phyloP scores from a whole-genome alignment of 2,797 vertebrate species.

The Paguma larvata region DNA sequence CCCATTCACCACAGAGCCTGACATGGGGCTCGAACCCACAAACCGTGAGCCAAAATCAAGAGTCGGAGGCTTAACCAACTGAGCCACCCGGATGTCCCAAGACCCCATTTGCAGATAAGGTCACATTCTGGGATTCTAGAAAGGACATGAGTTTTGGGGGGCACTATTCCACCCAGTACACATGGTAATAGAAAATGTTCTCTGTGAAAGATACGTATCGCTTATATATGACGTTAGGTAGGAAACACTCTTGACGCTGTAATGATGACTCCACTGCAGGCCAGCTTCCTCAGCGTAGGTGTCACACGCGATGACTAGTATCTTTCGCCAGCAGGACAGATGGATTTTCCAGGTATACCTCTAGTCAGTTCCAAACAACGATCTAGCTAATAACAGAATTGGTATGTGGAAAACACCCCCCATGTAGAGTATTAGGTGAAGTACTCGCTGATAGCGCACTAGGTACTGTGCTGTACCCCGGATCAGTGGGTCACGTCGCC shows the following conservation, averaged over 20 bases:
- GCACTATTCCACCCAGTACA: not conserved
- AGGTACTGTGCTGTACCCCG: not conserved
- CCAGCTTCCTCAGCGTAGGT: not conserved
- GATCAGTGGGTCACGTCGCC: not conserved
- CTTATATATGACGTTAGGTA: not conserved
- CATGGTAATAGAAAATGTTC: not conserved
- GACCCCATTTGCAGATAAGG: not conserved
- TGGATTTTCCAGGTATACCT: not conserved
- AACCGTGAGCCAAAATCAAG: no score
- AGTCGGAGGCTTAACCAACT: no score
- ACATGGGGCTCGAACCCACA: no score
- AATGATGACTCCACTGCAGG: no score
- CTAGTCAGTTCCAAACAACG: not conserved
- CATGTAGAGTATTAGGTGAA: not conserved
- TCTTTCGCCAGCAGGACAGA: not conserved
- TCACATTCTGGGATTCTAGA: not conserved
- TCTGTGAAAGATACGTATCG: not conserved
- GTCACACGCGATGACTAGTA: not conserved
- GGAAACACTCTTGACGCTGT: not conserved
- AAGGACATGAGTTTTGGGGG: not conserved
- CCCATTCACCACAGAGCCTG: no score
- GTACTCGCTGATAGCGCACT: no score
- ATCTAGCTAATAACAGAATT: not conserved
- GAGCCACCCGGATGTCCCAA: no score
- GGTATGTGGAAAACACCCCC: not conserved